Percentiles rank a stretch among this genome's conserved stretches.
phyloP scores from a whole-genome alignment of 1,140 invertebrate species.

The Drosophila rufa region DNA sequence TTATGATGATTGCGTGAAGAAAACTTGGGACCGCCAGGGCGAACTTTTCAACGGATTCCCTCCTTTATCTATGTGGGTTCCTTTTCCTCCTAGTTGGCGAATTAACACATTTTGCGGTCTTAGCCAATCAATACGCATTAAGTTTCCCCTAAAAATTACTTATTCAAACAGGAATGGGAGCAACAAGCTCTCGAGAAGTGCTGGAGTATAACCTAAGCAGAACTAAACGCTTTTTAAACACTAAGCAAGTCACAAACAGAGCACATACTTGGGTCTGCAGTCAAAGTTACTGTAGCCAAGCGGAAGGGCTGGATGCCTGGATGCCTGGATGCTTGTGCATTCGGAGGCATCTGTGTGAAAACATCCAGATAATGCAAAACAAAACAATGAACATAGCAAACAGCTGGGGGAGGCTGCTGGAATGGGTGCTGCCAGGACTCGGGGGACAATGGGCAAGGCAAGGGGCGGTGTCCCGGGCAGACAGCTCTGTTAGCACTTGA shows the following conservation, averaged over 20 bases:
- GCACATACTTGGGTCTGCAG: background rate
- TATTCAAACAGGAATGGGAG: no score
- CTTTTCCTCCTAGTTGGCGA: background rate
- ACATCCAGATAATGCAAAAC: constrained; percentile 57
- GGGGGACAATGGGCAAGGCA: constrained; percentile 19
- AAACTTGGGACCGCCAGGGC: constrained; percentile 32
- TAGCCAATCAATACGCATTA: no score
- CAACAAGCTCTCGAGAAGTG: no score
- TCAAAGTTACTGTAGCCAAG: background rate
- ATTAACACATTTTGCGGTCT: constrained; percentile 22
- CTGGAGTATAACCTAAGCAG: no score
- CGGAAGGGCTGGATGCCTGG: no score
- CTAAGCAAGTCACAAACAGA: no score
- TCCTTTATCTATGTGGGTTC: constrained; percentile 6
- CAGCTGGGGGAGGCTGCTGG: background rate
- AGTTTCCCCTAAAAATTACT: no score
- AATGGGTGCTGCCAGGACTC: constrained; percentile 14
- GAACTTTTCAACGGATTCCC: constrained; percentile 18
- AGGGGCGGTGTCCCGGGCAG: constrained; percentile 2
- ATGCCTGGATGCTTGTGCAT: constrained; percentile 10
- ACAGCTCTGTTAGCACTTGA: constrained; percentile 53
- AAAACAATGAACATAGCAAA: constrained; percentile 46
- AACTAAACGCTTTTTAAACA: no score
- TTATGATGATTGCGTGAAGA: constrained; percentile 45
- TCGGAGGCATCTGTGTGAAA: constrained; percentile 54